These are phyloP conservation scores for Mirounga angustirostris DNA, from an alignment of 2,113 vertebrate species.

Conservation along the genomic window DNA sequence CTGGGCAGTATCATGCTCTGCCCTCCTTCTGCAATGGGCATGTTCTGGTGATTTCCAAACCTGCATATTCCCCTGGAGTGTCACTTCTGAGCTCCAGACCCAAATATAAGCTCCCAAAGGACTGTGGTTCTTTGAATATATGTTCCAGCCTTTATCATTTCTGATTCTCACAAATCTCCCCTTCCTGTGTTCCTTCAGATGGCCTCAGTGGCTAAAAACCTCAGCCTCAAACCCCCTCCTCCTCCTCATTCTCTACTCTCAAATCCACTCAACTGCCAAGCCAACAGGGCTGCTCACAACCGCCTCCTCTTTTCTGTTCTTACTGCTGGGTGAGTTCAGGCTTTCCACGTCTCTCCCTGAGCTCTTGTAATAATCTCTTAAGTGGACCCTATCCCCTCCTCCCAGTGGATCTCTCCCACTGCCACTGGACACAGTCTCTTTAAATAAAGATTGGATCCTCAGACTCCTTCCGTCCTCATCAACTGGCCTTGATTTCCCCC, in stretches of 20 bases:
- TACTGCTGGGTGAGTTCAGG: neutral
- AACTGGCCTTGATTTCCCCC: neutral
- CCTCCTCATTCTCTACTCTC: neutral
- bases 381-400: neutral
- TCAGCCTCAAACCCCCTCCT: neutral
- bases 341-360: neutral
- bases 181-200: neutral
- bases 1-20: neutral
- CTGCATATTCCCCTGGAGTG: neutral
- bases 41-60: neutral
- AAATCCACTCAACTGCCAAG: neutral
- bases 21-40: accelerated
- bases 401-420: neutral
- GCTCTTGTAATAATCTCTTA: neutral
- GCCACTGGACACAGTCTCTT: neutral
- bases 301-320: neutral
- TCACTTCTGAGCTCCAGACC: neutral
- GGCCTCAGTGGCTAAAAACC: neutral
- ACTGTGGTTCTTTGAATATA: neutral
- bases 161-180: neutral
- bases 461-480: neutral
- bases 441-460: neutral
- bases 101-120: neutral
- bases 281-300: neutral
- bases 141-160: neutral